Base-by-base conservation (phyloP, 2,113 vertebrate genomes). In the Trinectes maculatus region DNA sequence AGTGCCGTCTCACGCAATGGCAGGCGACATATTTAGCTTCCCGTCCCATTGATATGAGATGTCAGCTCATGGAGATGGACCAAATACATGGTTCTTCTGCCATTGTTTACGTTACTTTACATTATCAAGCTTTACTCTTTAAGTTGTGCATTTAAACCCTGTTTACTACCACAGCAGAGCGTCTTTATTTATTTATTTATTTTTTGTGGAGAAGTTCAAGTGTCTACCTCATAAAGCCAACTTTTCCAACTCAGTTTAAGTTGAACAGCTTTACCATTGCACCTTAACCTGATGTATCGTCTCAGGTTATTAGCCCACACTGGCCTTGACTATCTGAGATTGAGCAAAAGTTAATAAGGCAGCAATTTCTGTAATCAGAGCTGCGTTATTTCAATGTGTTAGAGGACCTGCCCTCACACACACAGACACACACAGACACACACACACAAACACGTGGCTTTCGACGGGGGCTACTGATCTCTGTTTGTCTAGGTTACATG, bases 1-100 rank as follows among this genome's bases (percentile, higher is more conserved):
- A 39, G 18, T 49, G 52, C 74, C 70, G 71, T 88, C 80, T 90
- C 89, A 91, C 88, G 87, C 90, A 73, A 92, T 12, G 55, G 54
- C 59, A 71, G 19, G 37, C n/a, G 47, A 61, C 52, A 59, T 82
- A 51, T 73, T 70, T 71, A 63, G 59, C 57, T 67, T 16, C 10
- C 31, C 48, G 69, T 21, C 66, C 21, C 25, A 28, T 79, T 22
- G 71, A 79, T 29, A 40, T 22, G 24, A 33, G 19, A n/a, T 26
- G 67, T 60, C 44, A 54, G 52, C 22, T 19, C 16, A 16, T 7
- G n/a, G 15, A 67, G 16, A 69, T 34, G 53, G 28, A 47, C 16
- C 52, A 2, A 16, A 61, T 42, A 16, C 5, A 28, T 42, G 7
- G 18, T 25, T 54, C 15, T 24, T 39, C 34, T 13, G 24, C 46